Evolutionary conservation across 2,113 vertebrate genomes (phyloP).

Genomic region (Leptobrachium leishanense): DNA sequence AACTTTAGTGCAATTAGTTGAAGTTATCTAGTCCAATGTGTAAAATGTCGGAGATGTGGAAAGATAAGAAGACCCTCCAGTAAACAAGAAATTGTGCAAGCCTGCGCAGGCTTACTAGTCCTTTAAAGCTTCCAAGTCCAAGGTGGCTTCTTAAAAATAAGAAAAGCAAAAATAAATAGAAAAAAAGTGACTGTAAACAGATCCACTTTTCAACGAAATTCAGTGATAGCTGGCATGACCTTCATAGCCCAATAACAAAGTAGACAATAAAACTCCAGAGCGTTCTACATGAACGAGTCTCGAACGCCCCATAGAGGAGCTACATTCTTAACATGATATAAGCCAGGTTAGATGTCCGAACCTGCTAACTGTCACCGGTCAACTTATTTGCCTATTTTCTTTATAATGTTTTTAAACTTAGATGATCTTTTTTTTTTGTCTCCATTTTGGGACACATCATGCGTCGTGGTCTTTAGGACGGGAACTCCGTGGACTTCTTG

Average conservation of each 20-base stretch:
- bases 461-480: conserved; percentile 83
- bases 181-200: conserved; percentile 73
- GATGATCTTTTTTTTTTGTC: conserved; percentile 92
- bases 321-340: conserved; percentile 79
- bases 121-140: conserved; percentile 74
- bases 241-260: conserved; percentile 70
- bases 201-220: conserved; percentile 67
- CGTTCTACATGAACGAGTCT: conserved; percentile 71
- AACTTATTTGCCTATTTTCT: conserved; percentile 84
- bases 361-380: conserved; percentile 52
- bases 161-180: conserved; percentile 76
- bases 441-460: conserved; percentile 87
- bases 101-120: conserved; percentile 73
- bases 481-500: conserved; percentile 68
- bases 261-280: conserved; percentile 71
- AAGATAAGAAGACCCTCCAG: conserved; percentile 79
- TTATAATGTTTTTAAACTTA: conserved; percentile 96
- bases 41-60: conserved; percentile 73
- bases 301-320: conserved; percentile 72
- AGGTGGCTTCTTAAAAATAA: conserved; percentile 71
- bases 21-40: conserved; percentile 74
- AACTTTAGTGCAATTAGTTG: conserved; percentile 92
- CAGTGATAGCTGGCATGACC: conserved; percentile 65
- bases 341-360: conserved; percentile 47
- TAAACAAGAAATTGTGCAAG: conserved; percentile 81